Evolutionary conservation across 2,888 invertebrate species (phyloP).

Genomic region (Drosophila mulleri): DNA sequence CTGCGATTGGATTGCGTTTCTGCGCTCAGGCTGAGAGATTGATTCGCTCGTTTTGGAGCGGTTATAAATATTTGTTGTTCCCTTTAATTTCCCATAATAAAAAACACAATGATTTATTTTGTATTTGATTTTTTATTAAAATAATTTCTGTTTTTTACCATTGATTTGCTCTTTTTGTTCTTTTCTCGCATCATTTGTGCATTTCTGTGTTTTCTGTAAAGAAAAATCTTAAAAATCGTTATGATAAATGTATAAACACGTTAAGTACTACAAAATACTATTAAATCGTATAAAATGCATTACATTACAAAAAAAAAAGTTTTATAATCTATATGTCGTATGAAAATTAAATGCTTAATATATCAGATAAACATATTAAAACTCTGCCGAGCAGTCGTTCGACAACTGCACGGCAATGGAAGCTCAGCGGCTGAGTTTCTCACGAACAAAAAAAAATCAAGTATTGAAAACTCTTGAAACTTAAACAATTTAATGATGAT

Average conservation of each 20-base stretch:
- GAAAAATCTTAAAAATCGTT: conserved; percentile 63
- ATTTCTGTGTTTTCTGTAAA: conserved; percentile 56
- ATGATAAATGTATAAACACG: conserved; percentile 37
- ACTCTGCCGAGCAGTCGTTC: conserved; percentile 61
- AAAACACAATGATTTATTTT: conserved; percentile 7
- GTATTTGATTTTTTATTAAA: conserved; percentile 66
- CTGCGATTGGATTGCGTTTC: too few species aligned
- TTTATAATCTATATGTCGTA: conserved; percentile 24
- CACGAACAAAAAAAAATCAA: conserved; percentile 35
- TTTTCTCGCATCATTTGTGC: conserved; percentile 55
- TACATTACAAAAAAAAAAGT: conserved; percentile 4
- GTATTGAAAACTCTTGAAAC: not conserved
- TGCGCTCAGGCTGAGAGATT: too few species aligned
- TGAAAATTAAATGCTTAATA: conserved; percentile 41
- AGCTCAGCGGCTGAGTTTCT: conserved; percentile 70
- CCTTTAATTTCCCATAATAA: not conserved
- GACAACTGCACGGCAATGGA: conserved; percentile 65
- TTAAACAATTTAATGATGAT: conserved; percentile 16
- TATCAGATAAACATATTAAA: conserved; percentile 29
- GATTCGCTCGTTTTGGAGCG: too few species aligned
- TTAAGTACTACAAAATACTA: conserved; percentile 36
- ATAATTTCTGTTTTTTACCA: conserved; percentile 48
- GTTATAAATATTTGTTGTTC: not conserved
- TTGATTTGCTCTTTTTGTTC: conserved; percentile 40
- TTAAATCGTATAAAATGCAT: conserved; percentile 57